Percentiles rank a stretch among this genome's conserved stretches.
phyloP scores from a whole-genome alignment of 2,888 invertebrate species.

The Ptilodon capucinus region DNA sequence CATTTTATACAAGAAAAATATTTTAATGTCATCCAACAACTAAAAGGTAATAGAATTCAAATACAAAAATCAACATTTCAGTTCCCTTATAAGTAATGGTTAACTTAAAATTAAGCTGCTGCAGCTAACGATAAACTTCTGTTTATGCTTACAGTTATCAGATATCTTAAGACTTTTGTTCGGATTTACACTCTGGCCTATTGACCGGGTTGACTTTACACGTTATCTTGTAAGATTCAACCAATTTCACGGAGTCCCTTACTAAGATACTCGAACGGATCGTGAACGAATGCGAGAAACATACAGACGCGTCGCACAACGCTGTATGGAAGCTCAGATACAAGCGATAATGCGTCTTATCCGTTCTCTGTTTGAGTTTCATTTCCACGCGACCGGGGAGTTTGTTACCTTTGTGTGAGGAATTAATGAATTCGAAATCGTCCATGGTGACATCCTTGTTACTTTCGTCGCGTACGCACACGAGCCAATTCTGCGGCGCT shows the following conservation, averaged over 20 bases:
- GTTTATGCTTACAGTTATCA: slow-evolving; percentile 14
- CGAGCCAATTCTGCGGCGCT: slow-evolving; percentile 81
- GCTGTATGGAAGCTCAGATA: slow-evolving; percentile 73
- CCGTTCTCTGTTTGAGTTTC: slow-evolving; percentile 67
- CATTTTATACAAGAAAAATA: slow-evolving; percentile 10
- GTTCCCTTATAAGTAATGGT: slow-evolving; percentile 37
- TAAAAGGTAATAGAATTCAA: slow-evolving; percentile 15
- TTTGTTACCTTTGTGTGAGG: slow-evolving; percentile 58
- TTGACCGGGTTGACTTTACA: slow-evolving; percentile 76
- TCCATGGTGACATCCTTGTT: slow-evolving; percentile 66
- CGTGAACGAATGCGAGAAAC: slow-evolving; percentile 71
- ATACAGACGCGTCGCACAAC: slow-evolving; percentile 61
- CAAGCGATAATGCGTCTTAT: slow-evolving; percentile 72
- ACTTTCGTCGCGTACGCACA: slow-evolving; percentile 66
- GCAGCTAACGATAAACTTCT: slow-evolving; percentile 12
- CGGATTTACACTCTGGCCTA: slow-evolving; percentile 24
- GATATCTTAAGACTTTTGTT: background rate
- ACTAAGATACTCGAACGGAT: slow-evolving; percentile 71
- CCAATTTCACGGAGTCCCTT: slow-evolving; percentile 71
- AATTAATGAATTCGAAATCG: slow-evolving; percentile 69
- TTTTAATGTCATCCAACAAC: slow-evolving; percentile 20
- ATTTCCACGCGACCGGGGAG: slow-evolving; percentile 73
- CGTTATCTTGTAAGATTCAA: slow-evolving; percentile 76
- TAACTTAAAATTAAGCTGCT: slow-evolving; percentile 28
- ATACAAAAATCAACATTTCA: slow-evolving; percentile 25